Percentiles rank a stretch among this genome's conserved stretches.
These are phyloP conservation scores for Drosophila asahinai DNA, from an alignment of 1,140 invertebrate species.

Conservation along the genomic window DNA sequence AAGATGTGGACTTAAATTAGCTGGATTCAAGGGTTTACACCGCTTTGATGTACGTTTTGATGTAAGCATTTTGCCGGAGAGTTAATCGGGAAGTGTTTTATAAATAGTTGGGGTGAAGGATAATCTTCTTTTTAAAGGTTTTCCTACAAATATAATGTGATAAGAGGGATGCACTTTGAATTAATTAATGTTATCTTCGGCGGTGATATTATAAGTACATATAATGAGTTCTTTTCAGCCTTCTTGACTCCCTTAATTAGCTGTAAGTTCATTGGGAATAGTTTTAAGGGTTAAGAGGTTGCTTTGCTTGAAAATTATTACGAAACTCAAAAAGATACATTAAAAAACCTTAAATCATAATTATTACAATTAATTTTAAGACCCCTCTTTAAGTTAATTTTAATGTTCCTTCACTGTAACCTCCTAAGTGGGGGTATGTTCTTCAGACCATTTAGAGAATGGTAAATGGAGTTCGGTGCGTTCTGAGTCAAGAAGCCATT, in stretches of 20 bases:
- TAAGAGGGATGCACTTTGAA: neutral
- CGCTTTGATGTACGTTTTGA: slow-evolving; percentile 27
- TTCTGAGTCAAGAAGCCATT: slow-evolving; percentile 56
- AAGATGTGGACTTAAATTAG: slow-evolving; percentile 23
- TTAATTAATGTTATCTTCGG: slow-evolving; percentile 1
- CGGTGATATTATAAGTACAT: neutral
- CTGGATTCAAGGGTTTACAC: slow-evolving; percentile 4
- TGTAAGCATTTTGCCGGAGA: neutral
- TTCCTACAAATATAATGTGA: neutral
- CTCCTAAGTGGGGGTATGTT: neutral
- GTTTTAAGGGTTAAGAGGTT: neutral
- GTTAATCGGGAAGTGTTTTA: neutral
- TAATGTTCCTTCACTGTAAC: slow-evolving; percentile 27
- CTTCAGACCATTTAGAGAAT: slow-evolving; percentile 4
- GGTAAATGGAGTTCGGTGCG: slow-evolving; percentile 23
- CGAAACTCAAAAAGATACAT: too few relatives aligned
- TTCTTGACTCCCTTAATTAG: neutral
- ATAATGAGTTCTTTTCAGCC: too few relatives aligned
- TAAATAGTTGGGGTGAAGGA: slow-evolving; percentile 6
- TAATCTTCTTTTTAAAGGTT: neutral
- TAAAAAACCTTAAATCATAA: neutral
- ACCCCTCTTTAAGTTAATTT: neutral
- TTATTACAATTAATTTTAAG: neutral
- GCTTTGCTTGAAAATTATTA: too few relatives aligned
- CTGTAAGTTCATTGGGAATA: neutral